phyloP scores from a whole-genome alignment of 2,888 invertebrate genomes.

The Hylaea fasciaria region DNA sequence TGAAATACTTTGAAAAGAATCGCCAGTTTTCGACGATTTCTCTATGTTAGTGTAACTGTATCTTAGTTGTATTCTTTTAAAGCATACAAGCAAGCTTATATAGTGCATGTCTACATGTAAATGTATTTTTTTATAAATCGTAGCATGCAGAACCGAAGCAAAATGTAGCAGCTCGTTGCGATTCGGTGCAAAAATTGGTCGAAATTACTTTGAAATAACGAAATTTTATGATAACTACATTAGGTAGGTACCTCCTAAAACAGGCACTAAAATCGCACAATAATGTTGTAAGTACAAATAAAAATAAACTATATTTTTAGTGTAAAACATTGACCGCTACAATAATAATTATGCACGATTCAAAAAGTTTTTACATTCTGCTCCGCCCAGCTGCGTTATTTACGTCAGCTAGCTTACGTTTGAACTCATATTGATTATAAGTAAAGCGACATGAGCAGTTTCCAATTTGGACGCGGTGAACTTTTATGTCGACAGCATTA shows the following conservation, averaged over 20 bases:
- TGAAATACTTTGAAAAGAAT: conserved; percentile 11
- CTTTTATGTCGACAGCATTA: conserved; percentile 79
- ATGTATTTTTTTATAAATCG: too few species aligned
- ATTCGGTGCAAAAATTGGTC: too few species aligned
- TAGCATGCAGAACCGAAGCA: too few species aligned
- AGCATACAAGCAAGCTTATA: too few species aligned
- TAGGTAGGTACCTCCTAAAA: too few species aligned
- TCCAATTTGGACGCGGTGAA: conserved; percentile 77
- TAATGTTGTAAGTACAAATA: too few species aligned
- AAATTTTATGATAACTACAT: too few species aligned
- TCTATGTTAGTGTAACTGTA: neutral
- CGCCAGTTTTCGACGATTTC: conserved; percentile 6
- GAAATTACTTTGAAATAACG: too few species aligned
- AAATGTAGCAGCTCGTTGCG: too few species aligned
- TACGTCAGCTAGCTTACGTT: conserved; percentile 37
- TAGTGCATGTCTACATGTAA: too few species aligned
- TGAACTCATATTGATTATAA: conserved; percentile 53
- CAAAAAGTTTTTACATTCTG: conserved; percentile 22
- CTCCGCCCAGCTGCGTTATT: conserved; percentile 19
- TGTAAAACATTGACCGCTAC: conserved; percentile 1
- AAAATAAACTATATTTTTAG: neutral
- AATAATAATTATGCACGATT: conserved; percentile 16
- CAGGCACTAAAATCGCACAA: too few species aligned
- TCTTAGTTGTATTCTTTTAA: neutral
- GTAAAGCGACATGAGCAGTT: conserved; percentile 65